Evolutionary conservation across 2,113 vertebrate species (phyloP).

Genomic region (Anhinga anhinga): DNA sequence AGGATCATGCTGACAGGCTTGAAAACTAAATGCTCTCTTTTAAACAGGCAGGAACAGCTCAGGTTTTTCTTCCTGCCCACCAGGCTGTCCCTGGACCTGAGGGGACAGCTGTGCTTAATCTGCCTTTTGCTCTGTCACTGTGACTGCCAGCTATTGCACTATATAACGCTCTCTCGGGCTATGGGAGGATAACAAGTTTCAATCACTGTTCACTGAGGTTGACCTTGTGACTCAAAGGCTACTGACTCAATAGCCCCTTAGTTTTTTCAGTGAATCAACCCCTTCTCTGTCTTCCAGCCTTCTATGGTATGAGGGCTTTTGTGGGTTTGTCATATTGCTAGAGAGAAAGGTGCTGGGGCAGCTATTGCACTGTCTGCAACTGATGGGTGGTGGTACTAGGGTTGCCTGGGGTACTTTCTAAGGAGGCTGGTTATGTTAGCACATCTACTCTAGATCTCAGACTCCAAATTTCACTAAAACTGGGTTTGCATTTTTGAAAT

Average conservation of each 20-base stretch:
- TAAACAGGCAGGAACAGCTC: background rate
- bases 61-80: conserved; percentile 17
- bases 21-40: background rate
- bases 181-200: background rate
- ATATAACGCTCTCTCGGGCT: rapidly evolving
- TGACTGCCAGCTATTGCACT: background rate
- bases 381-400: background rate
- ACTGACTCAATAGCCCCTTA: background rate
- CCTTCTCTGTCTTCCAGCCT: background rate
- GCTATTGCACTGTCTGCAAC: background rate
- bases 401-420: background rate
- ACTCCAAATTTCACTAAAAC: background rate
- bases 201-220: background rate
- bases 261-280: background rate
- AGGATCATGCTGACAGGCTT: background rate
- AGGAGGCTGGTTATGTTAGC: background rate
- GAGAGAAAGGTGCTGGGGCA: background rate
- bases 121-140: background rate
- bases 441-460: background rate
- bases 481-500: background rate
- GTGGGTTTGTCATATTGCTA: background rate
- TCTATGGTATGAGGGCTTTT: background rate
- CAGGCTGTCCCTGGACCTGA: background rate
- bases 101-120: conserved; percentile 1
- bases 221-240: background rate